A percentile compares a stretch with the other conserved stretches of the same genome.
Conservation (phyloP, 2,888 invertebrate species). For the Xestia xanthographa region DNA sequence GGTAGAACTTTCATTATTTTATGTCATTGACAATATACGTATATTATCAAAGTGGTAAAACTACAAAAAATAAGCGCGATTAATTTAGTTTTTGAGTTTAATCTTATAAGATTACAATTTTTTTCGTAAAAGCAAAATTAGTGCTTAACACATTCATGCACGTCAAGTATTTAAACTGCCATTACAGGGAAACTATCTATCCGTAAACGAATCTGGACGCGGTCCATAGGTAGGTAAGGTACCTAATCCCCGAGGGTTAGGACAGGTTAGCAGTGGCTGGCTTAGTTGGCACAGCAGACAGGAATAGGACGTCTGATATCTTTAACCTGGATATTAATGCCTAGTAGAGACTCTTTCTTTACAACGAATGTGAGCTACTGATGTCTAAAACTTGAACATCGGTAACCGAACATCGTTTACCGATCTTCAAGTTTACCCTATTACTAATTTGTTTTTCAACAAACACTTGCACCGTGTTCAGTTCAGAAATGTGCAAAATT, state of each 20-base stretch:
- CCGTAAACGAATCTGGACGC: neutral
- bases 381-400: neutral
- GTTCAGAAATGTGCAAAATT: neutral
- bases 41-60: too few relatives aligned
- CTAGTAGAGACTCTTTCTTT: neutral
- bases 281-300: neutral
- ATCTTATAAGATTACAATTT: neutral
- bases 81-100: neutral
- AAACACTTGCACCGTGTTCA: neutral
- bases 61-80: neutral
- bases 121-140: neutral
- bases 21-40: too few relatives aligned
- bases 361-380: neutral
- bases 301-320: neutral
- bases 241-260: neutral
- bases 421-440: neutral
- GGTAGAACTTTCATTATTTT: too few relatives aligned
- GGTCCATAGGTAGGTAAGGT: too few relatives aligned
- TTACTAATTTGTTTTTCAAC: slow-evolving; percentile 10
- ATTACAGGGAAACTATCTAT: neutral
- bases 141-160: neutral
- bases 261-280: neutral
- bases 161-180: slow-evolving; percentile 9
- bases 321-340: neutral
- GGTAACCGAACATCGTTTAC: neutral